Percentiles rank a stretch among this genome's conserved stretches.
These are phyloP conservation scores for Plagodis pulveraria DNA, from an alignment of 2,888 invertebrate genomes.

Conservation along the genomic window DNA sequence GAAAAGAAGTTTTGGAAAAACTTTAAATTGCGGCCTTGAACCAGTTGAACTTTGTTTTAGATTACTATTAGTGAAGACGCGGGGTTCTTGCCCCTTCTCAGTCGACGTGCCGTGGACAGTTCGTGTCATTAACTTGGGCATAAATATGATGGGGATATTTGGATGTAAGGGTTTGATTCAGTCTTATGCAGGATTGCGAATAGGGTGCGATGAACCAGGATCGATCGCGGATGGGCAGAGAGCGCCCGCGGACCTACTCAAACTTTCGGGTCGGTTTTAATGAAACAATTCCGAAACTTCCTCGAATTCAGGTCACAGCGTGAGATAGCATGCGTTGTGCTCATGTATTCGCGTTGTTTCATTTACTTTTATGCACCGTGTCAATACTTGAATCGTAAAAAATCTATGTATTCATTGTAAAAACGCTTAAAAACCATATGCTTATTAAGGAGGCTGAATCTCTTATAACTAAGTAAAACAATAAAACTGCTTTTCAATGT, in stretches of 20 bases:
- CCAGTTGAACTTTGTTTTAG: slow-evolving; percentile 81
- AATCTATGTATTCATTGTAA: no score
- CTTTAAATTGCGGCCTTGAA: slow-evolving; percentile 86
- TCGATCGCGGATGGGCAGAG: slow-evolving; percentile 66
- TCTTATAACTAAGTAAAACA: slow-evolving; percentile 17
- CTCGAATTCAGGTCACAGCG: slow-evolving; percentile 74
- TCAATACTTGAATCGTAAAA: neutral
- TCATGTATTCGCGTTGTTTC: slow-evolving; percentile 31
- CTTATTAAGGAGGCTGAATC: slow-evolving; percentile 3
- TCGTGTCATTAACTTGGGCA: slow-evolving; percentile 60
- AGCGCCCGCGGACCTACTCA: slow-evolving; percentile 61
- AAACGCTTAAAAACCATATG: neutral
- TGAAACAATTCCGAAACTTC: slow-evolving; percentile 75
- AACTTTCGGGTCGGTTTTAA: slow-evolving; percentile 78
- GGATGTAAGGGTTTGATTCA: slow-evolving; percentile 44
- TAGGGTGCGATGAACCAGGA: slow-evolving; percentile 71
- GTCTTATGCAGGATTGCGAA: slow-evolving; percentile 56
- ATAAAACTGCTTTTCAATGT: slow-evolving; percentile 28
- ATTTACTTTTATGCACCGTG: slow-evolving; percentile 7
- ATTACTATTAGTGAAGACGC: slow-evolving; percentile 82
- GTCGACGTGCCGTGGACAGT: slow-evolving; percentile 64
- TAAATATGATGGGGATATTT: slow-evolving; percentile 62
- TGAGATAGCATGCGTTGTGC: slow-evolving; percentile 61
- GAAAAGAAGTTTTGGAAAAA: slow-evolving; percentile 83
- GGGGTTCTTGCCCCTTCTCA: slow-evolving; percentile 74